A percentile compares a stretch with the other conserved stretches of the same genome.
phyloP scores from a whole-genome alignment of 2,888 invertebrate species.

The Galeopsomyia nigrocyanea region DNA sequence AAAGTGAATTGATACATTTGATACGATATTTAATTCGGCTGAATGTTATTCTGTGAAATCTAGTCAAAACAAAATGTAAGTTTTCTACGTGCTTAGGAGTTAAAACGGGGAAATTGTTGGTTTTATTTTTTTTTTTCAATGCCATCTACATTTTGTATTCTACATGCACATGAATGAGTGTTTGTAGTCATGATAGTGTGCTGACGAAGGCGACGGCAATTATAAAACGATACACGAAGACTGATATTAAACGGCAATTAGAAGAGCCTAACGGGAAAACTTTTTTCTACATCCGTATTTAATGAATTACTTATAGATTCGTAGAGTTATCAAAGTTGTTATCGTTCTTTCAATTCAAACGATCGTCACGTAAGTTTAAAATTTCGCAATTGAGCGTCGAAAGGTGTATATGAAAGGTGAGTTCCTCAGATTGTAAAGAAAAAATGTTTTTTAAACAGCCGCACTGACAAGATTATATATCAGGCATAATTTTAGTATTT shows the following conservation, averaged over 20 bases:
- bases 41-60: neutral
- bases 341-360: neutral
- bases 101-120: neutral
- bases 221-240: slow-evolving; percentile 26
- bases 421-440: too few species aligned
- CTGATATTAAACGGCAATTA: slow-evolving; percentile 20
- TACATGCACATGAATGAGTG: neutral
- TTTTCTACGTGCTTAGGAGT: neutral
- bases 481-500: neutral
- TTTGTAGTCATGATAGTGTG: neutral
- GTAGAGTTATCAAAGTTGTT: neutral
- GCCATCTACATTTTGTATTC: neutral
- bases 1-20: too few species aligned
- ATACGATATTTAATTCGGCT: too few species aligned
- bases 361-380: neutral
- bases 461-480: too few species aligned
- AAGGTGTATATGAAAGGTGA: neutral
- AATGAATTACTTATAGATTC: neutral
- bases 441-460: too few species aligned
- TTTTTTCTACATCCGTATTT: too few species aligned
- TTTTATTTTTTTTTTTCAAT: neutral
- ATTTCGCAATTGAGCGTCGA: neutral
- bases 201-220: neutral
- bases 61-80: neutral
- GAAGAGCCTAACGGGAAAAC: neutral